Base-by-base conservation (phyloP, 2,113 vertebrate species). In the Helogale parvula region DNA sequence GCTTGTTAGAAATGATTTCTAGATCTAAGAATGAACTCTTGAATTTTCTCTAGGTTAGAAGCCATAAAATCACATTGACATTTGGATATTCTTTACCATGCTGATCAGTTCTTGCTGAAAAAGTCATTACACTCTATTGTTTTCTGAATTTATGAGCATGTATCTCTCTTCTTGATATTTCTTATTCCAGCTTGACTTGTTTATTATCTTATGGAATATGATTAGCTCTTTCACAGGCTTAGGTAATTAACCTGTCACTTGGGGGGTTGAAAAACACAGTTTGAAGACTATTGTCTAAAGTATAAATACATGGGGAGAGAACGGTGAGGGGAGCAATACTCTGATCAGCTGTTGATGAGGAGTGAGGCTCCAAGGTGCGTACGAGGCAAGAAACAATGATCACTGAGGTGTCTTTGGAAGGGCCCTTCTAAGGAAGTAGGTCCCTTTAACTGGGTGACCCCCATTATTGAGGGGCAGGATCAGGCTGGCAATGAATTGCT, bases 371-470 rank as follows among this genome's bases (percentile, higher is more conserved):
- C 2, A 12, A 27, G 29, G 14, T 8, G 1, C 21, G 5, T 12
- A 10, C 2, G 8, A 7, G 57, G 31, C 29, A 41, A 86, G 35
- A 81, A 33, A 65, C 11, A 31, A 38, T 14, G 2, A 27, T 47
- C 57, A 14, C 4, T 31, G 57, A 38, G 3, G 2, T 0, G 13
- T 45, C 47, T 50, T 25, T 33, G 47, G 35, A 38, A 10, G 15
- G 38, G 7, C 14, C 1, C 3, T 47, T 38, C 54, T 35, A 0
- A 57, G 17, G 76, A 38, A 23, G 2, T 15, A 13, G 0, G 4
- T 54, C 1, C 13, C 38, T n/a, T 50, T 31, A 33, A 29, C 25
- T 71, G 33, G 7, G 7, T 5, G 60, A 12, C 31, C 2, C 12
- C 27, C 8, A 14, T 4, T 1, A 23, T 41, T 31, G 31, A 79